Percentiles rank a stretch among this genome's conserved stretches.
Conservation (phyloP, 2,113 vertebrate species). For the Callithrix jacchus region DNA sequence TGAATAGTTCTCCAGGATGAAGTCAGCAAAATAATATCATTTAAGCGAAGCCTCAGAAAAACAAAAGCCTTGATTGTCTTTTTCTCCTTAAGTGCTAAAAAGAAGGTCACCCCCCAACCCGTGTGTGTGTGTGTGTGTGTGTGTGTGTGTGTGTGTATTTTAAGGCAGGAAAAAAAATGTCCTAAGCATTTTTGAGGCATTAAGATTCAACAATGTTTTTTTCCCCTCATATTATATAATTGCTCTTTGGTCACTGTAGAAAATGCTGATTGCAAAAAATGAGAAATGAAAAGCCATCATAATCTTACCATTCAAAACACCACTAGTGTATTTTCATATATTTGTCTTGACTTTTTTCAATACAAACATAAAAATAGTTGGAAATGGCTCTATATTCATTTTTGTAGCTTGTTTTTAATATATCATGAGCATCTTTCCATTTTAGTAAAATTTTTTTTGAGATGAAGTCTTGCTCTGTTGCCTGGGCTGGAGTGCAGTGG, state of each 20-base stretch:
- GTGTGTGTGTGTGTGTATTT: background rate
- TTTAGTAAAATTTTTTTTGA: background rate
- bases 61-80: background rate
- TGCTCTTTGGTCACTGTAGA: background rate
- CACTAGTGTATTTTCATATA: background rate
- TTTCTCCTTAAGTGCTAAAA: background rate
- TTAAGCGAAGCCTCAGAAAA: background rate
- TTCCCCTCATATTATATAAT: background rate
- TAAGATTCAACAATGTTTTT: background rate
- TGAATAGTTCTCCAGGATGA: background rate
- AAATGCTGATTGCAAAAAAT: background rate
- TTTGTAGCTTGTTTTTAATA: background rate
- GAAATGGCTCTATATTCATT: no score
- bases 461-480: background rate
- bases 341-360: background rate
- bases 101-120: background rate
- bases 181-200: background rate
- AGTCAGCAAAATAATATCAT: constrained; percentile 36
- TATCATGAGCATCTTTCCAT: background rate
- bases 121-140: no score
- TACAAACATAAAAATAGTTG: background rate
- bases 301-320: background rate
- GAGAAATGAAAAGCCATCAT: background rate
- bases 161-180: background rate
- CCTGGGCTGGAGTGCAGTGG: background rate